These are phyloP conservation scores for Epinotia brunnichana DNA, from an alignment of 2,888 invertebrate genomes.

Conservation along the genomic window DNA sequence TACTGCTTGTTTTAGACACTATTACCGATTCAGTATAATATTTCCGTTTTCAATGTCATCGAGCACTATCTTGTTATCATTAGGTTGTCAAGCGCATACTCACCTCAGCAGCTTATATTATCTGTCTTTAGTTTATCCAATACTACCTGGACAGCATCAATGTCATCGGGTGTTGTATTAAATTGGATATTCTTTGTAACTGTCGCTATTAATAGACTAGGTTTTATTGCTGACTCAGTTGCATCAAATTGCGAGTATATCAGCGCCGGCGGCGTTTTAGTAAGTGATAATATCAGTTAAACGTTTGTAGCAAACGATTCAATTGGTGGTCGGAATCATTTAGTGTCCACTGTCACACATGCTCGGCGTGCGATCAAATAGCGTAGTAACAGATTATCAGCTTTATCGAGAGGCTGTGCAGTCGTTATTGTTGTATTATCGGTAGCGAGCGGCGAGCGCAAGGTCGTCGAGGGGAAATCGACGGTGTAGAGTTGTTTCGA, in stretches of 20 bases:
- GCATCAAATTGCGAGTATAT: constrained; percentile 51
- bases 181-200: background rate
- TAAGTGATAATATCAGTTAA: constrained; percentile 53
- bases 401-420: constrained; percentile 57
- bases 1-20: background rate
- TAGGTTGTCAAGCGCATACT: background rate
- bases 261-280: constrained; percentile 49
- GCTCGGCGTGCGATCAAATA: constrained; percentile 46
- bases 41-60: background rate
- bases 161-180: background rate
- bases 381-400: constrained; percentile 55
- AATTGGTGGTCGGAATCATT: constrained; percentile 48
- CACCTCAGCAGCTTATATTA: background rate
- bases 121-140: background rate
- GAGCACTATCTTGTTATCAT: background rate
- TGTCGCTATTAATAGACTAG: constrained; percentile 31
- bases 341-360: constrained; percentile 44
- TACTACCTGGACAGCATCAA: background rate
- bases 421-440: constrained; percentile 63
- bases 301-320: constrained; percentile 51
- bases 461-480: constrained; percentile 82
- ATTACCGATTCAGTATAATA: background rate
- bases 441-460: constrained; percentile 65
- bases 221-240: constrained; percentile 47
- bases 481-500: constrained; percentile 66